These are phyloP conservation scores for Thinocorus orbignyianus DNA, from an alignment of 2,113 vertebrate species.

Conservation along the genomic window DNA sequence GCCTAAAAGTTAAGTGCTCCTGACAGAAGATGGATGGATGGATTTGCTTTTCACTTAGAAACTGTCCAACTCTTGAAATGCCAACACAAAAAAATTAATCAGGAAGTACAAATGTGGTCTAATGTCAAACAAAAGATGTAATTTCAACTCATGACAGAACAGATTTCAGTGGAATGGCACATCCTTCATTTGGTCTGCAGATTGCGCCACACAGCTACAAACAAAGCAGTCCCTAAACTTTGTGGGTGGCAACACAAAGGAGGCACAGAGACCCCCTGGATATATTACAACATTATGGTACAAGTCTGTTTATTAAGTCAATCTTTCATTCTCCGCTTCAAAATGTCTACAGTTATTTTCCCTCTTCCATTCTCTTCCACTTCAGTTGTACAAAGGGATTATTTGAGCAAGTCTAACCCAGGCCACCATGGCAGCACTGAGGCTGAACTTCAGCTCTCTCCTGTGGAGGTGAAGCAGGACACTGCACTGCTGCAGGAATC, in stretches of 20 bases:
- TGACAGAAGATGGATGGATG: neutral
- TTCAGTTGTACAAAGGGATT: neutral
- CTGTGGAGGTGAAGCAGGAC: neutral
- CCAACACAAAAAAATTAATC: neutral
- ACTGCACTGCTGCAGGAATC: neutral
- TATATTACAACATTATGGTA: conserved; percentile 27
- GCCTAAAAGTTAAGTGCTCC: neutral
- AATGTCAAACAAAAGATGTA: conserved; percentile 8
- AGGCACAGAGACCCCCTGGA: neutral
- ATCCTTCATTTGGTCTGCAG: conserved; percentile 9
- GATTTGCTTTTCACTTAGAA: neutral
- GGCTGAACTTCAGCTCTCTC: neutral
- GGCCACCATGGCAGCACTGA: neutral
- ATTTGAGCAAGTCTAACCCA: neutral
- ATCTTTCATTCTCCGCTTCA: conserved; percentile 2
- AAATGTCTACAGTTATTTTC: neutral
- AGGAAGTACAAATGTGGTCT: neutral
- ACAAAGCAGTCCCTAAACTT: conserved; percentile 13
- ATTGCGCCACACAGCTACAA: conserved; percentile 18
- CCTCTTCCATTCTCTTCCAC: neutral
- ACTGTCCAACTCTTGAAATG: neutral
- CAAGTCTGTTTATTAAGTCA: neutral
- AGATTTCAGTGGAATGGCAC: conserved; percentile 18
- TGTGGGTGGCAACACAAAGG: conserved; percentile 44
- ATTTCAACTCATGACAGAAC: neutral